Conservation (phyloP, 2,888 invertebrate species). For the Melanophora roralis region DNA sequence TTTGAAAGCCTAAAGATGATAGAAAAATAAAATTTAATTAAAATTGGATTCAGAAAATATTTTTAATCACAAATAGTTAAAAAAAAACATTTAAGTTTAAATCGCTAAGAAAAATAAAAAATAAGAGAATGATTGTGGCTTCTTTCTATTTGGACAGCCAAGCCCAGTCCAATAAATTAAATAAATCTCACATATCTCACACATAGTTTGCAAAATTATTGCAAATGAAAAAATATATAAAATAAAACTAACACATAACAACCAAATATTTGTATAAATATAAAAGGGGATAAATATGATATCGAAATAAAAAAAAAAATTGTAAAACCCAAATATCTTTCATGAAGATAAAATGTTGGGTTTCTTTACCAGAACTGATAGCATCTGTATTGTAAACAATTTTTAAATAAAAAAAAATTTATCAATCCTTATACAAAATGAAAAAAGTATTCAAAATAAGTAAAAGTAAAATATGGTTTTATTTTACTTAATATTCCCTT, state of each 20-base stretch:
- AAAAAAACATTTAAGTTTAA: neutral
- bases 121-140: too few relatives aligned
- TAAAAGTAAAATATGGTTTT: conserved; percentile 37
- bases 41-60: neutral
- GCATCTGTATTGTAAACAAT: conserved; percentile 42
- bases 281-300: too few relatives aligned
- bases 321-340: neutral
- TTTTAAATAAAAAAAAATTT: conserved; percentile 27
- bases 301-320: neutral
- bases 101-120: neutral
- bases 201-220: neutral
- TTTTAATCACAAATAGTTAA: neutral
- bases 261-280: neutral
- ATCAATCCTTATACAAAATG: neutral
- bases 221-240: neutral
- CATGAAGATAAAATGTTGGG: neutral
- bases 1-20: neutral
- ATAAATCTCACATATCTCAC: too few relatives aligned
- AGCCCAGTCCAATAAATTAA: too few relatives aligned
- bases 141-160: too few relatives aligned
- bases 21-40: neutral
- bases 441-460: conserved; percentile 30
- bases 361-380: neutral
- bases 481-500: neutral
- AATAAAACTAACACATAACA: too few relatives aligned